Evolutionary conservation across 2,797 vertebrate genomes (phyloP).

Genomic region (Buphagus erythrorhynchus): DNA sequence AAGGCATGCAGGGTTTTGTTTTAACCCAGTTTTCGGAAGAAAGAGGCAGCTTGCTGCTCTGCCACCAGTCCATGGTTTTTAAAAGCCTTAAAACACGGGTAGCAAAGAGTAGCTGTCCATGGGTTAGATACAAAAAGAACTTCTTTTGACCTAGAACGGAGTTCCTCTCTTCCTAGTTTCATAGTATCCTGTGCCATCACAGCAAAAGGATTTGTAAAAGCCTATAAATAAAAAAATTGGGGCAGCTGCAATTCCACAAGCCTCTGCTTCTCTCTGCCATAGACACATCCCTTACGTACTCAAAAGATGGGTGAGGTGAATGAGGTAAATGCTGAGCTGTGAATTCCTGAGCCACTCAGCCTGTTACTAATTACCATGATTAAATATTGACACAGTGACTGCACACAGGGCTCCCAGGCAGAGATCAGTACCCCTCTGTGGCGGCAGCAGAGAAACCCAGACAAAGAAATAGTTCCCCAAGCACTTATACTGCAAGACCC

Average conservation of each 20-base stretch:
- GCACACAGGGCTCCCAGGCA: slow-evolving; percentile 30
- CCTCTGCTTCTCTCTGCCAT: not conserved
- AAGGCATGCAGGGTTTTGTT: not conserved
- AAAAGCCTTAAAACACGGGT: not conserved
- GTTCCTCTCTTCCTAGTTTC: not conserved
- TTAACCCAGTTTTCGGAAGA: not conserved
- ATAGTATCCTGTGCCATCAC: not conserved
- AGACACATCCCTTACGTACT: not conserved
- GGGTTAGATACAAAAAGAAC: not conserved
- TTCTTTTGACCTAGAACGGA: not conserved
- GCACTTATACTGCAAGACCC: not conserved
- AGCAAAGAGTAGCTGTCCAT: not conserved
- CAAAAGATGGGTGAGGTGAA: not conserved
- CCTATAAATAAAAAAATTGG: not conserved
- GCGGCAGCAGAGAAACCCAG: not conserved
- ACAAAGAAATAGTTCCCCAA: not conserved
- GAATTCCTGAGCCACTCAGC: slow-evolving; percentile 48
- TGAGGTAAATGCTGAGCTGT: slow-evolving; percentile 14
- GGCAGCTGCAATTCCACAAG: not conserved
- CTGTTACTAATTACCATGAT: slow-evolving; percentile 55
- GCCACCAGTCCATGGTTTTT: not conserved
- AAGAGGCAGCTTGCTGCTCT: not conserved
- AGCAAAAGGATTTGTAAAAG: not conserved
- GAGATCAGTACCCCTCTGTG: not conserved
- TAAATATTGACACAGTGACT: slow-evolving; percentile 60